Evolutionary conservation across 2,888 invertebrate species (phyloP).

Genomic region (Sussaba pulchella): DNA sequence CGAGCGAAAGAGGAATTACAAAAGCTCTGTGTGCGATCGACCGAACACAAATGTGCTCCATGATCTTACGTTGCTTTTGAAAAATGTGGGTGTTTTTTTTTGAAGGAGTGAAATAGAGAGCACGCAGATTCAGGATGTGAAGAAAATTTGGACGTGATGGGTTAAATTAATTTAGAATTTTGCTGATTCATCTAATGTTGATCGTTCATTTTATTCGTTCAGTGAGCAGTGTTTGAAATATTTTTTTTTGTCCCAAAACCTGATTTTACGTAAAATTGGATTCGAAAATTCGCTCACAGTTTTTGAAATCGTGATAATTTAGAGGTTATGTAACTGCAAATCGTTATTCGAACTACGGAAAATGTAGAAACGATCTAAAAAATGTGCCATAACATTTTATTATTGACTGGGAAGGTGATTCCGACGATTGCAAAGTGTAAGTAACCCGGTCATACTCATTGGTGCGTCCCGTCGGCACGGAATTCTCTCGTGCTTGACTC

Average conservation of each 20-base stretch:
- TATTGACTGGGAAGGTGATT: conserved; percentile 42
- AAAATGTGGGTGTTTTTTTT: no score
- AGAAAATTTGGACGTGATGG: no score
- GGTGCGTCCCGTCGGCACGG: conserved; percentile 47
- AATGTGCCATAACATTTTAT: neutral
- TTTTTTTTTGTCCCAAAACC: no score
- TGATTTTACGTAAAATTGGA: no score
- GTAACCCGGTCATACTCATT: conserved; percentile 41
- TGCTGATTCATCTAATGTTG: no score
- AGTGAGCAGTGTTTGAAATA: no score
- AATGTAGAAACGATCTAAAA: neutral
- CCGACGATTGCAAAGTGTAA: conserved; percentile 49
- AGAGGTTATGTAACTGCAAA: neutral
- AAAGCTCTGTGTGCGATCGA: conserved; percentile 28
- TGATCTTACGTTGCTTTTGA: neutral
- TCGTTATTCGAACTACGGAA: neutral
- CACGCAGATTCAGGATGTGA: conserved; percentile 9
- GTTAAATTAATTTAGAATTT: no score
- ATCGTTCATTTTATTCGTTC: no score
- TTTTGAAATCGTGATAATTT: no score
- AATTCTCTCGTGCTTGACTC: conserved; percentile 22
- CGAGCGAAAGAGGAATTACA: conserved; percentile 26
- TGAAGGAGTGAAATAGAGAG: neutral
- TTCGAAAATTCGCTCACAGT: no score
- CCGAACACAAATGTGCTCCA: conserved; percentile 17